Base-by-base conservation (phyloP, 2,797 vertebrate species). In the Dipus sagitta region DNA sequence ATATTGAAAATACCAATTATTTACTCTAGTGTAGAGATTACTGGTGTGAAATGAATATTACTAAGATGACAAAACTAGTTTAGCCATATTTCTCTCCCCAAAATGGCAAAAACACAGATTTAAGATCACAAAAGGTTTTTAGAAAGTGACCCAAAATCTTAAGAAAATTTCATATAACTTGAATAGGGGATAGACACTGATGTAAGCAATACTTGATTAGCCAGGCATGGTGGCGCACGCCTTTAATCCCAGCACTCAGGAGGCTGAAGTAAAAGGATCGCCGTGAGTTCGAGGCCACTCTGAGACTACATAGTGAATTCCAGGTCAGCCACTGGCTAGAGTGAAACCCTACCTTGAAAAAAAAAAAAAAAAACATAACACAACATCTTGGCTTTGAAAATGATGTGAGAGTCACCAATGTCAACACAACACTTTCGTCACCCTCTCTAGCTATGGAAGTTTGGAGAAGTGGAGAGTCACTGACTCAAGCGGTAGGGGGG, bases 71-170 rank as follows among this genome's bases (percentile, higher is more conserved):
- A 21, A 86, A 82, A 81, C 76, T 86, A 38, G 21, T 34, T 88
- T 92, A 88, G 28, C 18, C 82, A 72, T 78, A 47, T 47, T 75
- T 82, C 34, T 58, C 6, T 32, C 26, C 30, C 1, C 15, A 2
- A 85, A 86, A 75, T 67, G 67, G 26, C 54, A 79, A 84, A 85
- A 75, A 28, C 38, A 83, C 34, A 88, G 64, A 91, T 74, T 93
- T 52, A 42, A 92, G 34, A 89, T 85, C 28, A 88, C 10, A 26
- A 60, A 89, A 85, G 34, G 4, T 30, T 72, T 88, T 87, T 64
- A 90, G 58, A 82, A 74, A 94, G 34, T 26, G 54, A 78, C 54
- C 83, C 42, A 47, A 90, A 75, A 70, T 32, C 15, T 14, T 58
- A n/a, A 60, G 54, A 24, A 94, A 86, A 79, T 75, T 58, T 2